These are phyloP conservation scores for Marmota monax DNA, from an alignment of 2,113 vertebrate species.

Conservation along the genomic window DNA sequence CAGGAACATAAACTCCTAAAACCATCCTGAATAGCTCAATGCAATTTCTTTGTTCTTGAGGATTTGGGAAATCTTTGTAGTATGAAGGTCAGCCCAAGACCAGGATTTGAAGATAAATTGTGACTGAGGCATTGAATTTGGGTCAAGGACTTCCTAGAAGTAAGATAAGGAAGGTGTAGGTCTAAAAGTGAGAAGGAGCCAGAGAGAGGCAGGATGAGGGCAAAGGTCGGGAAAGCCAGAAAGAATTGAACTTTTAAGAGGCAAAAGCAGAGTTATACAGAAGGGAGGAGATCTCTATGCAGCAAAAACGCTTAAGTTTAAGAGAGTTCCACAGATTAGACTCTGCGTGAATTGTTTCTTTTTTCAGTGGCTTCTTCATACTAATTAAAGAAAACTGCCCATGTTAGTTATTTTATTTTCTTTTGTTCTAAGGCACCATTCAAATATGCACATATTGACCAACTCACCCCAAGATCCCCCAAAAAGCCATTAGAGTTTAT, in stretches of 20 bases:
- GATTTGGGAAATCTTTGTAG: neutral
- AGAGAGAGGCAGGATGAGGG: neutral
- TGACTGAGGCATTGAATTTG: neutral
- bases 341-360: neutral
- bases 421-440: neutral
- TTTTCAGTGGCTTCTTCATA: neutral
- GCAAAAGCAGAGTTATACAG: neutral
- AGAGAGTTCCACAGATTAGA: neutral
- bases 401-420: constrained; percentile 48
- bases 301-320: neutral
- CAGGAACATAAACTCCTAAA: neutral
- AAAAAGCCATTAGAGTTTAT: neutral
- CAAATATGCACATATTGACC: neutral
- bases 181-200: neutral
- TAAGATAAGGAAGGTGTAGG: neutral
- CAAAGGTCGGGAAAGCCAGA: neutral
- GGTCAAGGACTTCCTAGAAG: neutral
- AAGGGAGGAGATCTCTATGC: neutral
- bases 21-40: neutral
- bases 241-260: neutral
- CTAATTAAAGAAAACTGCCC: neutral
- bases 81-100: neutral
- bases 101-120: neutral
- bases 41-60: neutral
- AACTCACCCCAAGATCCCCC: neutral